phyloP scores from a whole-genome alignment of 92 coral and sea anemone species.

The Paragorgia papillata region DNA sequence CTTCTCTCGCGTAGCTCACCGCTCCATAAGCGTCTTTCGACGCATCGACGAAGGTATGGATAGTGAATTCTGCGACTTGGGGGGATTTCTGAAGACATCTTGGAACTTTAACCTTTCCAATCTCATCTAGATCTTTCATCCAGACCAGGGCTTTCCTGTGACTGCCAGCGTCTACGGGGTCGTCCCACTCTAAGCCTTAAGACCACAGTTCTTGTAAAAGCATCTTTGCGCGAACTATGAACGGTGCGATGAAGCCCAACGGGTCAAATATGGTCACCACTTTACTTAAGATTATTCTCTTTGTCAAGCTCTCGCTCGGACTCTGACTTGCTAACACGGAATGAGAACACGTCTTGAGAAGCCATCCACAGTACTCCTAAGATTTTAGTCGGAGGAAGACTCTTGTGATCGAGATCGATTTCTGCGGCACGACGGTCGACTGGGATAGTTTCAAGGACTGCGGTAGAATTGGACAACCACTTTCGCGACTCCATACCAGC shows the following conservation, averaged over 20 bases:
- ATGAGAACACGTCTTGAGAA: constrained; percentile 54
- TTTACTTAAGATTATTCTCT: constrained; percentile 59
- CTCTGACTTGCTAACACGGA: constrained; percentile 32
- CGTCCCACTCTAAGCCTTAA: constrained; percentile 36
- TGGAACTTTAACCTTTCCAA: constrained; percentile 32
- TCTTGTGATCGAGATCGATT: constrained; percentile 51
- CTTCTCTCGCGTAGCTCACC: constrained; percentile 40
- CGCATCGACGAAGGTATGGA: constrained; percentile 58
- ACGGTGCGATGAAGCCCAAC: too few species aligned
- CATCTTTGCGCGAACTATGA: too few species aligned
- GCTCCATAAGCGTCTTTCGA: constrained; percentile 59
- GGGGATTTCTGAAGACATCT: constrained; percentile 47
- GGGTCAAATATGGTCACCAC: too few species aligned
- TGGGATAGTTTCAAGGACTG: background rate
- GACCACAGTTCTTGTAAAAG: constrained; percentile 38
- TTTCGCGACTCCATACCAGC: constrained; percentile 27
- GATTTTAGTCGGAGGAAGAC: constrained; percentile 53
- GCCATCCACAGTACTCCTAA: constrained; percentile 55
- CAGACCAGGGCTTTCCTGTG: constrained; percentile 27
- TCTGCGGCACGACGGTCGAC: constrained; percentile 41
- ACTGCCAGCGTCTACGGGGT: constrained; percentile 5
- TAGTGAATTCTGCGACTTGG: too few species aligned
- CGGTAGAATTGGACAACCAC: constrained; percentile 18
- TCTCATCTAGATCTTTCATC: constrained; percentile 56
- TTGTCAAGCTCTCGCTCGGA: constrained; percentile 43